A percentile compares a stretch with the other conserved stretches of the same genome.
phyloP scores from a whole-genome alignment of 37 sponge, comb jelly and placozoan species.

The Theonella swinhoei region DNA sequence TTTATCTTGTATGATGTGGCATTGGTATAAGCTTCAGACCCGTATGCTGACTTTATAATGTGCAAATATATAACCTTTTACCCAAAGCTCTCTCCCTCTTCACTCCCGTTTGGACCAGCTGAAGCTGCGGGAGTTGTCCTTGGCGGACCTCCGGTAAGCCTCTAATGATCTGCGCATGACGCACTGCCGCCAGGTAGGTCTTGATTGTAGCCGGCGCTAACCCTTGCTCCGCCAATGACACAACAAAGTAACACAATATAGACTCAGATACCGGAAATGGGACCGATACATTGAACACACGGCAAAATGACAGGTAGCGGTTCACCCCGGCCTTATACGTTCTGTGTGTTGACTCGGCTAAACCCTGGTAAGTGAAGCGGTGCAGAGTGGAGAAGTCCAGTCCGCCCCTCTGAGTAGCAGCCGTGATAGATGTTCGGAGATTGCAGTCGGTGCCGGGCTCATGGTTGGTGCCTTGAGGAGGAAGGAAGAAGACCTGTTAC shows the following conservation, averaged over 20 bases:
- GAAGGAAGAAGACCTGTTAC: constrained; percentile 14
- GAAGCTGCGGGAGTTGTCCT: constrained; percentile 27
- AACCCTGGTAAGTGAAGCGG: constrained; percentile 11
- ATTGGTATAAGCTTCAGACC: too few relatives aligned
- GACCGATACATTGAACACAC: neutral
- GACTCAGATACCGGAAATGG: constrained; percentile 40
- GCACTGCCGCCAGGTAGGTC: constrained; percentile 47
- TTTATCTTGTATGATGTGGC: too few relatives aligned
- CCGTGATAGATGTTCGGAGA: neutral
- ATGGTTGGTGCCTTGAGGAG: neutral
- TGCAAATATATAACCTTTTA: too few relatives aligned
- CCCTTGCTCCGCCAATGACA: neutral
- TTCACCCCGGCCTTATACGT: constrained; percentile 11
- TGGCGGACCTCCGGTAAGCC: constrained; percentile 14
- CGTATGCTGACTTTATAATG: too few relatives aligned
- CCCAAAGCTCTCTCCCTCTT: neutral
- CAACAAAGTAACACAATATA: constrained; percentile 9
- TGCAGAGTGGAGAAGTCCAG: constrained; percentile 46
- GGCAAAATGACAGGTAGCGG: constrained; percentile 4
- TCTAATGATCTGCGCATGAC: constrained; percentile 29
- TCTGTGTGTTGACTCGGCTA: constrained; percentile 43
- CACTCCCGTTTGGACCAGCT: constrained; percentile 21
- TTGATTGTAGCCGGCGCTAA: constrained; percentile 11
- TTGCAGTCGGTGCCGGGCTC: neutral
- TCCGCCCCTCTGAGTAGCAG: neutral